Base-by-base conservation (phyloP, 2,888 invertebrate species). In the Xylota sylvarum region DNA sequence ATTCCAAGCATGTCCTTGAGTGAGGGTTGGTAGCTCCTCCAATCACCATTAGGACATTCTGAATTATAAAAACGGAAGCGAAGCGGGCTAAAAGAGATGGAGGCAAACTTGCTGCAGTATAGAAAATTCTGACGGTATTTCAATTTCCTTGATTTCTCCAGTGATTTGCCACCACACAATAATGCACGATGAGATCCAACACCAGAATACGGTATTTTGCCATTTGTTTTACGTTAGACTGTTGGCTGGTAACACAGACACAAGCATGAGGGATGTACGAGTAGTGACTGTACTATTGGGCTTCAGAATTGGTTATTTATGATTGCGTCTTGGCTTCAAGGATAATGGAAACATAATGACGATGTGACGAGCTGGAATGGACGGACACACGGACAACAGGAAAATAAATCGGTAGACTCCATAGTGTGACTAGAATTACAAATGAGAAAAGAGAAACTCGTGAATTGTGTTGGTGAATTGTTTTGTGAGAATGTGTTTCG, bases 131-230 rank as follows among this genome's bases (percentile, higher is more conserved):
- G 79, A 79, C 79, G 79, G 79, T 58, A 79, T 72, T 79, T 79
- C 79, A 79, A 79, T 79, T 79, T 79, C 72, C 79, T 79, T 79
- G 79, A 79, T 79, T 79, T 79, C 79, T 79, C 79, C 79, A 79
- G 79, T 79, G 79, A 79, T 79, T 79, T 79, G 78, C 67, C 70
- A 69, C 70, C 78, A 62, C 70, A 69, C 77, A 67, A 40, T 55
- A 64, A 30, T 65, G 67, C 48, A 67, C 50, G 17, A 48, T 48
- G 50, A 58, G 56, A 46, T 56, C 69, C 60, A 62, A 65, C 72
- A 48, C 48, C 48, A 48, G 64, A 72, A 37, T 65, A 72, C 56
- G 17, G 48, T 72, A 46, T 79, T 32, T 40, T 32, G 56, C 27
- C 37, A 62, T 64, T 64, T 79, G 70, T 72, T 65, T 37, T 17